Evolutionary conservation across 2,113 vertebrate genomes (phyloP).

Genomic region (Erythrolamprus reginae): DNA sequence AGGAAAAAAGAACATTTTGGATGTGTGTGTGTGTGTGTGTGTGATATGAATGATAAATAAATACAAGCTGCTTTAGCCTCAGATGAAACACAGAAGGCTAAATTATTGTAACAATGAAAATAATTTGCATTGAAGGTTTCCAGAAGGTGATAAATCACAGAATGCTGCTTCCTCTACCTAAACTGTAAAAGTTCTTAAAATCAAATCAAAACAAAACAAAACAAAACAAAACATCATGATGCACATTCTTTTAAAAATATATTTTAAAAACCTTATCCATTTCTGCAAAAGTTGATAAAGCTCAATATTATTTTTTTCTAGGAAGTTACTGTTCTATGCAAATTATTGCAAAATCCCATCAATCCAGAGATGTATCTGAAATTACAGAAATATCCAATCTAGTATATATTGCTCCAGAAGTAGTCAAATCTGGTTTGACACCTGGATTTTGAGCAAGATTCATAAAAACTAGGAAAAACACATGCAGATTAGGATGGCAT

Average conservation of each 20-base stretch:
- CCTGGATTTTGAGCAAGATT: not conserved
- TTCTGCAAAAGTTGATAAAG: not conserved
- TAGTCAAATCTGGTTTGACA: not conserved
- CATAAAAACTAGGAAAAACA: not conserved
- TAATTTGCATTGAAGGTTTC: slow-evolving; percentile 26
- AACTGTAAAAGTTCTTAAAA: not conserved
- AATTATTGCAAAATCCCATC: not conserved
- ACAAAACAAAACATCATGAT: not conserved
- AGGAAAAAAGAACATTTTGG: not conserved
- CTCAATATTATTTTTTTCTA: not conserved
- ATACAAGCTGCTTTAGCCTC: not conserved
- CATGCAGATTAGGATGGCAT: not conserved
- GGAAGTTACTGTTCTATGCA: not conserved
- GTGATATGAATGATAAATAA: not conserved
- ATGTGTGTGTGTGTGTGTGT: not conserved
- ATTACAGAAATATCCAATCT: not conserved
- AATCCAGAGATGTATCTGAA: not conserved
- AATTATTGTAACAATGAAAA: slow-evolving; percentile 23
- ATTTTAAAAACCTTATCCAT: not conserved
- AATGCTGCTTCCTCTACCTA: not conserved
- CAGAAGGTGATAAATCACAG: slow-evolving; percentile 6
- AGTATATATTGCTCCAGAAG: not conserved
- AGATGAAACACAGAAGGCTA: not conserved
- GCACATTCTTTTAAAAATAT: accelerated
- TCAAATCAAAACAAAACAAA: not conserved